Evolutionary conservation across 1,140 invertebrate genomes (phyloP).

Genomic region (Cotesia typhae): DNA sequence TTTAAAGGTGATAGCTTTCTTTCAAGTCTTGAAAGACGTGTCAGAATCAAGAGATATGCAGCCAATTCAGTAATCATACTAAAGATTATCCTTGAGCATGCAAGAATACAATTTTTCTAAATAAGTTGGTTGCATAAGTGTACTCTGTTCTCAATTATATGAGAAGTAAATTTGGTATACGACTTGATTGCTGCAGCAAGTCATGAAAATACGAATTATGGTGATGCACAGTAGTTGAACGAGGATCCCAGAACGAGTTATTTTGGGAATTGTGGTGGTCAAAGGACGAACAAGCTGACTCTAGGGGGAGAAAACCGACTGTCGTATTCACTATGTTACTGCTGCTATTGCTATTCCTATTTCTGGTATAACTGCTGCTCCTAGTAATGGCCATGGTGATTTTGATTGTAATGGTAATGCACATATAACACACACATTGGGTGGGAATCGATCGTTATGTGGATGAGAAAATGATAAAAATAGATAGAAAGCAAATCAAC

Average conservation of each 20-base stretch:
- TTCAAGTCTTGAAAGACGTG: no score
- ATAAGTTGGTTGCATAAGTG: not conserved
- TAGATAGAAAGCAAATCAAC: constrained; percentile 6
- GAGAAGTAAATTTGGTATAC: not conserved
- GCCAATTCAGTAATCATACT: no score
- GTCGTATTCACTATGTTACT: no score
- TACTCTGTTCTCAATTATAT: not conserved
- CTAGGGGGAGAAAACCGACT: not conserved
- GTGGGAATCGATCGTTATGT: not conserved
- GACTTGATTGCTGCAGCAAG: not conserved
- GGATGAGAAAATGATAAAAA: constrained; percentile 13
- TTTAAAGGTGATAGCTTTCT: no score
- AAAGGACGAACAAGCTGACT: constrained; percentile 16
- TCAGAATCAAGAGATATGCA: no score
- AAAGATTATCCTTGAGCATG: no score
- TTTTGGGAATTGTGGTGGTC: constrained; percentile 34
- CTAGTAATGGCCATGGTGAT: not conserved
- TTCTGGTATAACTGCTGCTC: not conserved
- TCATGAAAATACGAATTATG: constrained; percentile 35
- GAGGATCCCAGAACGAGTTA: constrained; percentile 16
- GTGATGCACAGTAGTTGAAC: constrained; percentile 31
- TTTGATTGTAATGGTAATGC: not conserved
- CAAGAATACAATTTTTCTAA: no score
- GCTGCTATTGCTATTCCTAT: no score
- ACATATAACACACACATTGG: not conserved